Conservation (phyloP, 2,888 invertebrate genomes). For the Bombyx huttoni region DNA sequence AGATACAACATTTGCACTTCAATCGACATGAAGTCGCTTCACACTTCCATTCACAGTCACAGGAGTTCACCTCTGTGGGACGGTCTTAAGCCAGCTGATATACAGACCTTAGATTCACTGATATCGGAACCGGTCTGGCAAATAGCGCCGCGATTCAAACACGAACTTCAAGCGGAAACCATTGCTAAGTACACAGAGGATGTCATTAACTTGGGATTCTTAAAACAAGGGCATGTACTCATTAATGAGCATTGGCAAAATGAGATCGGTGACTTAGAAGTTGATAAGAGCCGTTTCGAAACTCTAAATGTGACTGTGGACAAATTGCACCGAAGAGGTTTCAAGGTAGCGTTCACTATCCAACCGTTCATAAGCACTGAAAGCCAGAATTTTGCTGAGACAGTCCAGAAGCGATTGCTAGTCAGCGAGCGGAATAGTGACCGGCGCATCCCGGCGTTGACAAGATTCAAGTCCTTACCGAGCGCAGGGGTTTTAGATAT, state of each 20-base stretch:
- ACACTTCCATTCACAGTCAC: conserved; percentile 84
- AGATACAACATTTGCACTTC: conserved; percentile 90
- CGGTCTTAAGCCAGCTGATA: conserved; percentile 83
- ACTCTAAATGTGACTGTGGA: conserved; percentile 84
- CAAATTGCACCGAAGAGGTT: conserved; percentile 86
- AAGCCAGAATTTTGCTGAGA: conserved; percentile 85
- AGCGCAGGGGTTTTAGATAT: conserved; percentile 91
- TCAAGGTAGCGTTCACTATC: conserved; percentile 88
- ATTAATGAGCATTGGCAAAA: conserved; percentile 89
- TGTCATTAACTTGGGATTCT: conserved; percentile 82
- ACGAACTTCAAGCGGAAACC: conserved; percentile 76
- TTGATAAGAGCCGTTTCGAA: conserved; percentile 85
- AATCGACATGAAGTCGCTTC: conserved; percentile 82
- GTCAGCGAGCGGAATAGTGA: conserved; percentile 86
- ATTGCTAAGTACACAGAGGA: conserved; percentile 88
- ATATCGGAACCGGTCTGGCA: conserved; percentile 91
- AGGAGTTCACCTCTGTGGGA: conserved; percentile 80
- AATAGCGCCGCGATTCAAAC: conserved; percentile 79
- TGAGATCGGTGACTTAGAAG: conserved; percentile 86
- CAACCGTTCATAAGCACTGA: conserved; percentile 93
- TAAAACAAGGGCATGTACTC: conserved; percentile 84
- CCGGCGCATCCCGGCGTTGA: conserved; percentile 84
- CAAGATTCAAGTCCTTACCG: conserved; percentile 83
- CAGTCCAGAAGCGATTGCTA: conserved; percentile 80
- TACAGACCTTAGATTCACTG: conserved; percentile 79